These are phyloP conservation scores for Caenorhabditis angaria DNA, from an alignment of 2,888 invertebrate species.

Conservation along the genomic window DNA sequence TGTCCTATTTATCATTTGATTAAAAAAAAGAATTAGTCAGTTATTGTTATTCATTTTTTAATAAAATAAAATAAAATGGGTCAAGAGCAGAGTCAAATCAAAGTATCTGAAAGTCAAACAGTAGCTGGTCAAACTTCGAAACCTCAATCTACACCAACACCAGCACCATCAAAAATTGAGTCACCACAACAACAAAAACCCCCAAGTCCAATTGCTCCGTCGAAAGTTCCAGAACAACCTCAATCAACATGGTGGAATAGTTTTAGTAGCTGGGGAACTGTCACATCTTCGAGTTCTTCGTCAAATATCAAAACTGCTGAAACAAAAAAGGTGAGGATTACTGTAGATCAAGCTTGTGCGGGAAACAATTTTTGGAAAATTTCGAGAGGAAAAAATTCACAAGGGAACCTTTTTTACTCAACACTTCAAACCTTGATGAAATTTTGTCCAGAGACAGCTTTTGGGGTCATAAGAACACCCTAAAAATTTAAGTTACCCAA, in stretches of 20 bases:
- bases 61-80: background rate
- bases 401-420: too few species aligned
- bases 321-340: background rate
- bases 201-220: background rate
- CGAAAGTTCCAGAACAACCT: background rate
- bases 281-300: background rate
- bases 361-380: too few species aligned
- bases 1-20: too few species aligned
- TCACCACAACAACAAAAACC: background rate
- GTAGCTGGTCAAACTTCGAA: too few species aligned
- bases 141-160: background rate
- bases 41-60: too few species aligned
- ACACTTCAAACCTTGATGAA: too few species aligned
- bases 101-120: background rate
- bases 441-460: too few species aligned
- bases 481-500: too few species aligned
- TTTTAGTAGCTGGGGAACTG: background rate
- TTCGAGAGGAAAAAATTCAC: too few species aligned
- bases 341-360: too few species aligned
- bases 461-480: too few species aligned
- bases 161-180: background rate
- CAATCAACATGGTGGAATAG: slow-evolving; percentile 1
- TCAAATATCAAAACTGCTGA: background rate
- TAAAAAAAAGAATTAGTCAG: too few species aligned
- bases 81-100: background rate